These are phyloP conservation scores for Martes flavigula DNA, from an alignment of 2,797 vertebrate species.

Conservation along the genomic window DNA sequence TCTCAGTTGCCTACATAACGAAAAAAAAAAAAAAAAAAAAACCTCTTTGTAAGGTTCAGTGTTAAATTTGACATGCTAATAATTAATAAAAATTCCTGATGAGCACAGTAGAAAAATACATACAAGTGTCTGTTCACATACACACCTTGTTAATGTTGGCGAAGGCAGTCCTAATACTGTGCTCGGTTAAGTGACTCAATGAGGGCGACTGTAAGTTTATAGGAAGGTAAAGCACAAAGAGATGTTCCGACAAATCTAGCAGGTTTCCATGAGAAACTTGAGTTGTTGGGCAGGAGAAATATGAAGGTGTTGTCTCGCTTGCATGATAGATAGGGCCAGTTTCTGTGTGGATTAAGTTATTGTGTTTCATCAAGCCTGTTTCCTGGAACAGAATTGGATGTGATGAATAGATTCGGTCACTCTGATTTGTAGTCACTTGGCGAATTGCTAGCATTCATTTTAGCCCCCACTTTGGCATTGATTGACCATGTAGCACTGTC, in stretches of 20 bases:
- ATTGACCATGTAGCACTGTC: conserved; percentile 52
- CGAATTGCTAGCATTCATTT: conserved; percentile 46
- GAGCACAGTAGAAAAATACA: not conserved
- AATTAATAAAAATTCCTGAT: not conserved
- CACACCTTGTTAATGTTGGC: not conserved
- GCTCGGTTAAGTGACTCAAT: not conserved
- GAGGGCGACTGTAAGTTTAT: not conserved
- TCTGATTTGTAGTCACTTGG: conserved; percentile 67
- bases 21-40: not conserved
- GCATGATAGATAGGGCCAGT: not conserved
- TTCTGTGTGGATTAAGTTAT: conserved; percentile 36
- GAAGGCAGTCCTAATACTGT: not conserved
- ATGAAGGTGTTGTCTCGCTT: not conserved
- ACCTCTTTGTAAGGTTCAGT: not conserved
- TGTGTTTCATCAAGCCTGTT: conserved; percentile 58
- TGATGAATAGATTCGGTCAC: conserved; percentile 62
- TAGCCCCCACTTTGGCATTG: conserved; percentile 8
- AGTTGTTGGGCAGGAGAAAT: conserved; percentile 17
- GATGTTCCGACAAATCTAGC: not conserved
- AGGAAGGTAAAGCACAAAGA: not conserved
- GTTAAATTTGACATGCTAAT: not conserved
- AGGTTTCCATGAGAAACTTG: not conserved
- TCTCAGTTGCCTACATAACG: not conserved
- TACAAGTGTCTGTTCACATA: not conserved
- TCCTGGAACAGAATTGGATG: conserved; percentile 49